Conservation (phyloP, 2,797 vertebrate genomes). For the Tapera naevia region DNA sequence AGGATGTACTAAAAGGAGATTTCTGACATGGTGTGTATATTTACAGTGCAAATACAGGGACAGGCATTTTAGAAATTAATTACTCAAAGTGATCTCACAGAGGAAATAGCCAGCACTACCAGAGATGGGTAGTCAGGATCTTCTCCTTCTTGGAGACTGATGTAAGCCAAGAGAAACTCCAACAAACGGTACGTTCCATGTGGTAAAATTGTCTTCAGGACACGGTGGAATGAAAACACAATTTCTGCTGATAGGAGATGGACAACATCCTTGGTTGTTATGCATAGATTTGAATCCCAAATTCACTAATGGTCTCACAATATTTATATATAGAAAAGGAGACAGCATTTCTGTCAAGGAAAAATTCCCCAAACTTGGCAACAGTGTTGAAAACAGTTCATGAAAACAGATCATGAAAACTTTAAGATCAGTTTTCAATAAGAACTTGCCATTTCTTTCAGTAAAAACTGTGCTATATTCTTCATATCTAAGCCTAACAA, state of each 20-base stretch:
- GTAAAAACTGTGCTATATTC: background rate
- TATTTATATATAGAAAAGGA: background rate
- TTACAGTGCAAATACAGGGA: background rate
- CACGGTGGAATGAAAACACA: background rate
- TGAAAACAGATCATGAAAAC: background rate
- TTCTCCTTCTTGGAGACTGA: background rate
- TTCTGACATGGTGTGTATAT: background rate
- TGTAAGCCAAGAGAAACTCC: background rate
- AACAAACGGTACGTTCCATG: background rate
- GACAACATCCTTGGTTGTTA: background rate
- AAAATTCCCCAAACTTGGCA: background rate
- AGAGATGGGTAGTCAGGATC: background rate
- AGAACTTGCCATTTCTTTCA: background rate
- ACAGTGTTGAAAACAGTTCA: background rate
- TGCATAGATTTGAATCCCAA: background rate
- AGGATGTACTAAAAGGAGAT: constrained; percentile 9
- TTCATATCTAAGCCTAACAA: background rate
- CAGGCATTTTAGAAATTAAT: background rate
- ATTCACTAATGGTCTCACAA: background rate
- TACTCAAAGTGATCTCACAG: background rate
- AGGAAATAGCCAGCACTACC: background rate
- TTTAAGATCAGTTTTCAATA: background rate
- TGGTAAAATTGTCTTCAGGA: background rate
- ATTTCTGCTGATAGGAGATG: background rate
- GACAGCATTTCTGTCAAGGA: background rate